Evolutionary conservation across 2,797 vertebrate genomes (phyloP), one percentile per base, ranked within the genome.

Genomic region (Melanogrammus aeglefinus): DNA sequence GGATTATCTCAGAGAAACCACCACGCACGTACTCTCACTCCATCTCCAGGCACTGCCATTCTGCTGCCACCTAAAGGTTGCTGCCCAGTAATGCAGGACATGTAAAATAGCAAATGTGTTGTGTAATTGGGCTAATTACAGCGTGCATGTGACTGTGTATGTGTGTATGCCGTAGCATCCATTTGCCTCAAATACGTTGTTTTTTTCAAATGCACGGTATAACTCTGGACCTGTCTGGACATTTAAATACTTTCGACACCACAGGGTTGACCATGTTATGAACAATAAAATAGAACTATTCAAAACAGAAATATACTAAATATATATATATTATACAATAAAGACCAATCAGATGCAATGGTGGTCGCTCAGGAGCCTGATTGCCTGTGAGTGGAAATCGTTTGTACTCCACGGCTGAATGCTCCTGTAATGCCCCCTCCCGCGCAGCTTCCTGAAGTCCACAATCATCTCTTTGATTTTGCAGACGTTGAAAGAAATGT

Each of bases 41-140:
- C 47, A 21, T 5, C 47, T 57, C 18, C 47, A 57, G 47, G 47
- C 47, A 57, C n/a, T 76, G 33, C 31, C 24, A 0, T 41, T 29
- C 78, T 91, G 86, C 90, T 92, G 91, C 92, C 92, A 91, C 83
- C 91, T 92, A 88, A 82, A 88, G 90, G 86, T 80, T 27, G 1
- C 12, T 57, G 66, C 31, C 63, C 79, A 82, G 38, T 73, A 84
- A 21, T 90, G 88, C 89, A 84, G 70, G 66, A 13, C 66, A 21
- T 72, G 76, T 21, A n/a, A 36, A 79, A 8, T 29, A 80, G 79
- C 44, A n/a, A 2, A 38, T 63, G 72, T 36, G 9, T 7, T 16
- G 18, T 66, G 74, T 47, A 70, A 72, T 9, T 73, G 44, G 73
- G 24, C 13, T n/a, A 7, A 57, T 57, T 57, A 57, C 44, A 81